Evolutionary conservation across 1,140 invertebrate genomes (phyloP).

Genomic region (Capitella teleta): DNA sequence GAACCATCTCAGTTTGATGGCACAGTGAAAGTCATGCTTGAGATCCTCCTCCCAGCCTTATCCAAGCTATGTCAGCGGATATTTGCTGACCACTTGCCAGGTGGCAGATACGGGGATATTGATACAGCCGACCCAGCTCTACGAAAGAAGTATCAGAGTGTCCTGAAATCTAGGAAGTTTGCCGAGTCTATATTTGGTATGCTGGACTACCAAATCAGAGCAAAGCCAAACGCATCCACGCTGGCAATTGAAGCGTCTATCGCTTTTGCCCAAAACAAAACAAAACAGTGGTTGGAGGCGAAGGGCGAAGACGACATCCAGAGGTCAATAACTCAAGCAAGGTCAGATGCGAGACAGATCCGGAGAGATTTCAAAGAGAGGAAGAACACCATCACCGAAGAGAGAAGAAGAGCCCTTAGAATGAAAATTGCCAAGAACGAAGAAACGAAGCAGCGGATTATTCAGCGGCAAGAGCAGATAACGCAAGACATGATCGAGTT

Average conservation of each 20-base stretch:
- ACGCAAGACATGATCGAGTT: neutral
- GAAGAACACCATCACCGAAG: neutral
- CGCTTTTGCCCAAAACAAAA: conserved; percentile 1
- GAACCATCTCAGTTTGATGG: neutral
- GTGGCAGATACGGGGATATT: neutral
- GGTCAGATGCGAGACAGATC: neutral
- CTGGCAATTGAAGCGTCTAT: neutral
- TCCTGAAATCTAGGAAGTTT: neutral
- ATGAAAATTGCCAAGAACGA: neutral
- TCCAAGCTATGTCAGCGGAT: neutral
- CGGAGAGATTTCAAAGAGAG: neutral
- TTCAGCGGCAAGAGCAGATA: no score
- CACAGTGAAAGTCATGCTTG: neutral
- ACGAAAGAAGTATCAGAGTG: neutral
- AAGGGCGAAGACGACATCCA: neutral
- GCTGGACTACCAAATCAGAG: neutral
- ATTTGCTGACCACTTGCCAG: neutral
- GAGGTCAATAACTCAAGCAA: neutral
- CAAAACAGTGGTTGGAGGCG: neutral
- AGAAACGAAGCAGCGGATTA: neutral
- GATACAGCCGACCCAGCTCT: neutral
- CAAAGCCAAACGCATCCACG: neutral
- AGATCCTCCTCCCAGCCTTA: neutral
- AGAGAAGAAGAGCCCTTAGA: neutral
- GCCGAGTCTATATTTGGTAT: neutral